Evolutionary conservation across 2,113 vertebrate genomes (phyloP), one percentile per base, ranked within the genome.

Genomic region (Cinclus mexicanus): DNA sequence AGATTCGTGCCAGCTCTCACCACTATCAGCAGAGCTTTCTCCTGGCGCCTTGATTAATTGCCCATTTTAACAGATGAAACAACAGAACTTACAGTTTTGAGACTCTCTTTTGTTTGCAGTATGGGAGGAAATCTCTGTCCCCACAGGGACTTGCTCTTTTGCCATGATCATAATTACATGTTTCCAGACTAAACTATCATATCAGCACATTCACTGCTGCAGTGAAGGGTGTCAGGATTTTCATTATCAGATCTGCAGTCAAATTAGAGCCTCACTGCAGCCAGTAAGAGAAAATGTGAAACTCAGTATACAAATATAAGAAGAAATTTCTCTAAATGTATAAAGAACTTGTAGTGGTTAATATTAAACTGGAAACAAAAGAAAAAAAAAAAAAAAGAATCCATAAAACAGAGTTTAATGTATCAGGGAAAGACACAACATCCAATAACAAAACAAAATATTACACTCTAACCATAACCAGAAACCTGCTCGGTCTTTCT

Each of bases 31-130:
- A 78, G 2, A 57, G 68, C 71, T 87, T 81, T 78, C 76, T 93
- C 75, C 57, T 7, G 12, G 42, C 0, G 3, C 87, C 79, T 86
- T 94, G 92, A 94, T 93, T 97, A 96, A 96, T 90, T 95, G 79
- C 69, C 76, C 72, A 75, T 96, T 96, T 78, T 60, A 93, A 82
- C 9, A 93, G 92, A 95, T 70, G 90, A 95, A 93, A 95, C 60
- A 95, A 92, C 68, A 88, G 44, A 95, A 96, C 59, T 87, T 80
- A 35, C 12, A 81, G 67, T 94, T 95, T 56, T 88, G 60, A 95
- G 75, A 81, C 56, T 33, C 46, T 39, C 92, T 95, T 96, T 93
- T 94, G 92, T 96, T 96, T 90, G 85, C 52, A 60, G 67, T 83
- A 53, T 33, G 56, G 85, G 84, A 83, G 44, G 67, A 94, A 93